Base-by-base conservation (phyloP, 2,888 invertebrate genomes). In the Cristatella mucedo region DNA sequence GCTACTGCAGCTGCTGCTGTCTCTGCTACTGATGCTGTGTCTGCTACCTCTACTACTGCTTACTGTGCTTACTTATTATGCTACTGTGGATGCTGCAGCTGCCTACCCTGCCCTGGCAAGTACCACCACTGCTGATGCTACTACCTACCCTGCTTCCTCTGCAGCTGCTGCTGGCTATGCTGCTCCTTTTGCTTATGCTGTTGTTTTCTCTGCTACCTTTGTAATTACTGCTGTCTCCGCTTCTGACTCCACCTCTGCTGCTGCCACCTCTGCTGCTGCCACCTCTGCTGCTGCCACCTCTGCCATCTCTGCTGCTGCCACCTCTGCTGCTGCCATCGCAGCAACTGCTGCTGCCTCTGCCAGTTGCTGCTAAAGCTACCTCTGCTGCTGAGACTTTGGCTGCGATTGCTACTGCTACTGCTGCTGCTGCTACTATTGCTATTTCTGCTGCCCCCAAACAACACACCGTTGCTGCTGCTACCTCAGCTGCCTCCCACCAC, bases 261-360 rank as follows among this genome's bases (percentile, higher is more conserved):
- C 7, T n/a, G n/a, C 31, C n/a, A 31, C 7, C n/a, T 15, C 31
- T 18, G 31, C n/a, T n/a, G n/a, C 7, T n/a, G 16, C 31, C 31
- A n/a, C 31, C n/a, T 15, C 31, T n/a, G 16, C 31, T n/a, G n/a
- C 31, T 18, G 16, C 31, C n/a, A 31, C 31, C n/a, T 13, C 31
- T 18, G 6, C 31, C n/a, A n/a, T 5, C 31, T 6, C 31, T n/a
- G 31, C 31, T n/a, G 16, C 31, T n/a, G 6, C 31, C 16, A n/a
- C 31, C 31, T n/a, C 31, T n/a, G n/a, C 31, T 18, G n/a, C 31
- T 31, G 31, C 31, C 7, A 18, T 15, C n/a, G 31, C 31, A 15
- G 31, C 31, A 6, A 18, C 31, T 18, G n/a, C 13, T n/a, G 31
- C 31, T 18, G 31, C 31, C n/a, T n/a, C n/a, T n/a, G n/a, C n/a